These are phyloP conservation scores for Dissostichus mawsoni DNA, from an alignment of 2,113 vertebrate species.

Conservation along the genomic window DNA sequence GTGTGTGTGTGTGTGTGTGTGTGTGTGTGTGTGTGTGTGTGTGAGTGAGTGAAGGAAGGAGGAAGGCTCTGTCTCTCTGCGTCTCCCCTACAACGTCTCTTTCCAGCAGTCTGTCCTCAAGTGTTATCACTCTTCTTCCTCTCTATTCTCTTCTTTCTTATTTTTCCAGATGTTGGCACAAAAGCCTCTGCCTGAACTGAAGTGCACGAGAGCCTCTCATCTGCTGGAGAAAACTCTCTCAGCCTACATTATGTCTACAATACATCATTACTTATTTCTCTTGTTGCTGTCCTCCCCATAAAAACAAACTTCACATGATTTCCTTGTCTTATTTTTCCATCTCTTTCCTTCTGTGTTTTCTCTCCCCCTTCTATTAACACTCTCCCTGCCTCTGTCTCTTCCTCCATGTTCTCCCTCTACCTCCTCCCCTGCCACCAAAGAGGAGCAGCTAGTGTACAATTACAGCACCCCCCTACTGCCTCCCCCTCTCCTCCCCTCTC, in stretches of 20 bases:
- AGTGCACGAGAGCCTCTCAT: slow-evolving; percentile 25
- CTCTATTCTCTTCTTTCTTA: slow-evolving; percentile 14
- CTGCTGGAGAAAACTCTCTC: slow-evolving; percentile 42
- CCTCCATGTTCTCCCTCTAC: slow-evolving; percentile 47
- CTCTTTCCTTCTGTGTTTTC: slow-evolving; percentile 66
- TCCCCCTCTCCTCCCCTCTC: slow-evolving; percentile 47
- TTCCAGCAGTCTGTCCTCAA: slow-evolving; percentile 61
- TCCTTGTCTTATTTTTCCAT: slow-evolving; percentile 66
- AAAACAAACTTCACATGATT: slow-evolving; percentile 62
- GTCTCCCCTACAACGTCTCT: slow-evolving; percentile 59
- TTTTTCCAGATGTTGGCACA: slow-evolving; percentile 69
- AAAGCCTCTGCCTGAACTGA: slow-evolving; percentile 25
- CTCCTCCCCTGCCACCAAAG: slow-evolving; percentile 69
- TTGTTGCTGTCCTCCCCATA: slow-evolving; percentile 31
- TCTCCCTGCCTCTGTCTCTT: slow-evolving; percentile 39
- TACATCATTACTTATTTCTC: slow-evolving; percentile 24
- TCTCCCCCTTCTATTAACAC: slow-evolving; percentile 38
- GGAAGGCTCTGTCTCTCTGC: slow-evolving; percentile 52
- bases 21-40: no score
- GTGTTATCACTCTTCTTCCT: slow-evolving; percentile 53
- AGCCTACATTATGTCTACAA: slow-evolving; percentile 27
- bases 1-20: slow-evolving; percentile 2
- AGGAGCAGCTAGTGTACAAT: slow-evolving; percentile 88
- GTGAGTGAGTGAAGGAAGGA: slow-evolving; percentile 23
- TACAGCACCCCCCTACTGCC: slow-evolving; percentile 82